Evolutionary conservation across 2,113 vertebrate species (phyloP), one percentile per base, ranked within the genome.

Genomic region (Callopanchax toddi): DNA sequence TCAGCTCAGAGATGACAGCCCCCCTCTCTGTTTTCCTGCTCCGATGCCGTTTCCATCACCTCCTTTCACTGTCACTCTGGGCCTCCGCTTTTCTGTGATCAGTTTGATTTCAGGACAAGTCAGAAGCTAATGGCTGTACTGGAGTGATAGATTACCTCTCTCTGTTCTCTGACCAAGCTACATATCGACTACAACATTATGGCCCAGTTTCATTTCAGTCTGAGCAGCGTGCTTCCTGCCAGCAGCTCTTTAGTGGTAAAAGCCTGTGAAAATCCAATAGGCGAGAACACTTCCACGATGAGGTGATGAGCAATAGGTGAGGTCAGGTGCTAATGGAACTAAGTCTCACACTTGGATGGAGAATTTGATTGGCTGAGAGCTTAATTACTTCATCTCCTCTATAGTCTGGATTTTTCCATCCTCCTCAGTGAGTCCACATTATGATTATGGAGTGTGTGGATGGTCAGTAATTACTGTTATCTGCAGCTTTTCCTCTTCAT

Each of bases 281-380:
- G 42, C 36, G 6, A 56, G 78, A 73, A 83, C 40, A 64, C 76
- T 79, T 77, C 76, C 37, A 43, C 32, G 75, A 85, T 61, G 80
- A 85, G 71, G 79, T 65, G 85, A 78, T 76, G 85, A 71, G 82
- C 81, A 66, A 51, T 71, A 82, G 78, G 83, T 83, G 81, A 87
- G 81, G 84, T 86, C 76, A 65, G 32, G 23, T 39, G 68, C 81
- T 80, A 84, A 86, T 87, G 85, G 79, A 82, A 67, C 22, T 39
- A 32, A 44, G 25, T 60, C 75, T 57, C 56, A 58, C 60, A 36
- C 59, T 53, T 32, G 26, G 76, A 29, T 13, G 9, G 54, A 61
- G 48, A 44, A 40, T 54, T 32, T 78, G 61, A 85, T 81, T 87
- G 83, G 78, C 64, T 58, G 12, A 66, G 20, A 54, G 57, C 2